Conservation (phyloP, 2,113 vertebrate species). For the Cebidichthys violaceus region DNA sequence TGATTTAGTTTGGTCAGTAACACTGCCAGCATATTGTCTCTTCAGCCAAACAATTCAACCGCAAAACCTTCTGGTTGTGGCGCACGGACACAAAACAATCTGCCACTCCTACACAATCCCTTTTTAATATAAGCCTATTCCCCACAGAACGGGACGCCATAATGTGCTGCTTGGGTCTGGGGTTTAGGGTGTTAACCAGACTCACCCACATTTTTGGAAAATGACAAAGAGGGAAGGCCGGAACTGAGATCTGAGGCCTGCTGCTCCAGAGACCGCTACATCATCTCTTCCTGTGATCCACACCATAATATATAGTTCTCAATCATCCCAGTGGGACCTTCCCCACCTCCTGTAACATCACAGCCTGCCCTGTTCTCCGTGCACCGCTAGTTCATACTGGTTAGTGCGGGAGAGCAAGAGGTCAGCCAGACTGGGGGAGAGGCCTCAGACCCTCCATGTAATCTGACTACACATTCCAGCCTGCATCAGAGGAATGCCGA, state of each 20-base stretch:
- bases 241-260: conserved; percentile 72
- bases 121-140: conserved; percentile 42
- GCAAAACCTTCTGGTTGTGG: conserved; percentile 24
- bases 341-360: conserved; percentile 52
- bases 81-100: conserved; percentile 29
- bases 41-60: conserved; percentile 26
- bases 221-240: conserved; percentile 78
- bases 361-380: conserved; percentile 22
- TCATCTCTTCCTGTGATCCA: conserved; percentile 65
- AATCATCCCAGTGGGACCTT: conserved; percentile 53
- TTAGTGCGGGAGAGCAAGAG: conserved; percentile 47
- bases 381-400: conserved; percentile 33
- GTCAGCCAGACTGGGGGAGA: conserved; percentile 52
- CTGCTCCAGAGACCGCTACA: conserved; percentile 59
- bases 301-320: conserved; percentile 40
- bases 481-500: conserved; percentile 62
- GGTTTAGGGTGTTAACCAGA: conserved; percentile 84
- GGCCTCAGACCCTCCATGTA: conserved; percentile 66
- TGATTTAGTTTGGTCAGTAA: conserved; percentile 16
- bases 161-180: conserved; percentile 71
- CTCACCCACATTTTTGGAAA: conserved; percentile 85
- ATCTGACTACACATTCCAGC: conserved; percentile 70
- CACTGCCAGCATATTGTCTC: conserved; percentile 31
- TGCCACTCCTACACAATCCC: conserved; percentile 17
- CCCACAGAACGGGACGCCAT: conserved; percentile 70